phyloP scores from a whole-genome alignment of 2,113 vertebrate genomes.

The Chinchilla lanigera region DNA sequence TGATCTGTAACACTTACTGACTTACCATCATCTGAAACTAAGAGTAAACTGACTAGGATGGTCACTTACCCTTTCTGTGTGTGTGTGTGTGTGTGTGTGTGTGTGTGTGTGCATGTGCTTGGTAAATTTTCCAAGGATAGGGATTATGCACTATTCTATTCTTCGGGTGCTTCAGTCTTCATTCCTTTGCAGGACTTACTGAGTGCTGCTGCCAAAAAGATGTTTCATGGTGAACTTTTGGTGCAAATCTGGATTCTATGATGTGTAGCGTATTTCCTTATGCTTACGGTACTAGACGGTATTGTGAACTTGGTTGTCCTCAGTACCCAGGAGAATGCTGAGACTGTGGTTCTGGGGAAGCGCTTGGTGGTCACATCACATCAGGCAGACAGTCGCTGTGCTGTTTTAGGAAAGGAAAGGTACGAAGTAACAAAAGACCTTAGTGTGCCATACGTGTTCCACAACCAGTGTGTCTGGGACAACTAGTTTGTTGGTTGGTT shows the following conservation, averaged over 20 bases:
- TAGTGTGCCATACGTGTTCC: background rate
- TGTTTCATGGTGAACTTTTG: background rate
- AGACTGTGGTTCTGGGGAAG: background rate
- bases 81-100: background rate
- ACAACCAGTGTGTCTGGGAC: background rate
- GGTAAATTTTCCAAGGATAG: background rate
- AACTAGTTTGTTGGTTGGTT: background rate
- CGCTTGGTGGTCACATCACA: accelerated
- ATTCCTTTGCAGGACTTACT: background rate
- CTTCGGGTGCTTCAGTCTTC: background rate
- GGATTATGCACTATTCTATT: background rate
- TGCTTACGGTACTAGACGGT: background rate
- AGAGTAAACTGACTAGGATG: too few species aligned
- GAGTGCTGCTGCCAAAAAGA: background rate
- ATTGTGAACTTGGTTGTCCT: background rate
- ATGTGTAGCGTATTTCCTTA: background rate
- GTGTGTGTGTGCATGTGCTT: accelerated
- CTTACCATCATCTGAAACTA: background rate
- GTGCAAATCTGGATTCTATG: background rate
- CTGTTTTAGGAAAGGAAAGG: background rate
- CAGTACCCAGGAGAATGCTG: background rate
- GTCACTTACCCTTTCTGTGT: background rate
- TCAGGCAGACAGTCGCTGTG: background rate
- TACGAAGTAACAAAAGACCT: background rate
- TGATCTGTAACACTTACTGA: background rate